These are phyloP conservation scores for Tragelaphus imberbis DNA, from an alignment of 2,113 vertebrate genomes.

Conservation along the genomic window DNA sequence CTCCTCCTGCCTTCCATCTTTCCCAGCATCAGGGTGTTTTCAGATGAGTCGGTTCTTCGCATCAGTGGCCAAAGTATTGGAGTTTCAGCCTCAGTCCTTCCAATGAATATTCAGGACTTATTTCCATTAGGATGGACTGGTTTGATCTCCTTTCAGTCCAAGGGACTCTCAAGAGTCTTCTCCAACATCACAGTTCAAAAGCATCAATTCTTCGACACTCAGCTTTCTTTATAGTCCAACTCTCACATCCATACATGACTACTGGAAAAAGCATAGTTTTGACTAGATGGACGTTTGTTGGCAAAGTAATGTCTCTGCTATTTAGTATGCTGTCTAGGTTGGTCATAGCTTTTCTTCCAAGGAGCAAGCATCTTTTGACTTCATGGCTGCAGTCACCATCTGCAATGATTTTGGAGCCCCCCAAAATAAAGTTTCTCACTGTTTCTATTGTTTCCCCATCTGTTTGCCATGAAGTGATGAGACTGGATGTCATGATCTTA, in stretches of 20 bases:
- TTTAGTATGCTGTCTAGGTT: not conserved
- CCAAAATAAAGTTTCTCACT: not conserved
- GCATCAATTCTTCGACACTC: not conserved
- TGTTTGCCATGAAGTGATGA: not conserved
- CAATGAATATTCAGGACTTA: not conserved
- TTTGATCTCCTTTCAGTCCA: not conserved
- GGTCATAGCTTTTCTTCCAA: not conserved
- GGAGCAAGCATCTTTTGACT: not conserved
- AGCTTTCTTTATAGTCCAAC: not conserved
- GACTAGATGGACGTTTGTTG: not conserved
- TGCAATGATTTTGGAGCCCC: not conserved
- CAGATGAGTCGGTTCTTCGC: not conserved
- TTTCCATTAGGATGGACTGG: not conserved
- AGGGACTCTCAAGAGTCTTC: not conserved
- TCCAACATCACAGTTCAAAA: not conserved
- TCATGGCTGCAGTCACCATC: not conserved
- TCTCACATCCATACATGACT: not conserved
- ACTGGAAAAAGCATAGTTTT: not conserved
- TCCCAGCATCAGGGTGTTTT: not conserved
- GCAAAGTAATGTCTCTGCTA: not conserved
- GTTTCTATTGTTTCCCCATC: not conserved
- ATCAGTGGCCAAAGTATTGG: not conserved
- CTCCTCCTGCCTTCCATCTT: not conserved
- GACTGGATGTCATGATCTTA: not conserved
- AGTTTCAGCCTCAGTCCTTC: not conserved